These are phyloP conservation scores for Cylloceria caligata DNA, from an alignment of 2,888 invertebrate genomes.

Conservation along the genomic window DNA sequence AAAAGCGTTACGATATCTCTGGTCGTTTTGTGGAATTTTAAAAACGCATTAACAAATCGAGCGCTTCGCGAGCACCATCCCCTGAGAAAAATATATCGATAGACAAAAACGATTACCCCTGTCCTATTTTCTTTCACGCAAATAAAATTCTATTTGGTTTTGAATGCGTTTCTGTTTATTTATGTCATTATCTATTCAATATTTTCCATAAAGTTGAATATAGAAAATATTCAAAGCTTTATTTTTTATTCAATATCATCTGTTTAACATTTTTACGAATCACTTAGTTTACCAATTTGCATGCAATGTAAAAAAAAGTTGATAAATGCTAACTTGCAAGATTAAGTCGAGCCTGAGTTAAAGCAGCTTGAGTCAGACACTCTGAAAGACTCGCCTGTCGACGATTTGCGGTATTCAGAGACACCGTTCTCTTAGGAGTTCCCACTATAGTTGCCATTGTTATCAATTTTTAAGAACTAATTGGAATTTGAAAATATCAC, in stretches of 20 bases:
- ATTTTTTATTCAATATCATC: neutral
- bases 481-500: neutral
- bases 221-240: too few species aligned
- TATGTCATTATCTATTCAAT: too few species aligned
- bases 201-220: too few species aligned
- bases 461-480: conserved; percentile 14
- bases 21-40: neutral
- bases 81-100: too few species aligned
- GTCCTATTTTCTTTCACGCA: too few species aligned
- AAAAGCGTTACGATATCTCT: neutral
- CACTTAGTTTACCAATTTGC: neutral
- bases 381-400: conserved; percentile 80
- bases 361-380: conserved; percentile 80
- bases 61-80: neutral
- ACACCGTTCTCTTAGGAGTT: conserved; percentile 76
- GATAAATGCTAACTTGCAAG: conserved; percentile 80
- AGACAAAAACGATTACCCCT: too few species aligned
- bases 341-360: conserved; percentile 82
- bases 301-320: conserved; percentile 5
- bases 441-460: conserved; percentile 77
- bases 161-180: too few species aligned
- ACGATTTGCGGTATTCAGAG: conserved; percentile 75
- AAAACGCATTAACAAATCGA: neutral
- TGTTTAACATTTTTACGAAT: neutral
- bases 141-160: too few species aligned